Conservation (phyloP, 2,797 vertebrate species). For the Calcarius lapponicus region DNA sequence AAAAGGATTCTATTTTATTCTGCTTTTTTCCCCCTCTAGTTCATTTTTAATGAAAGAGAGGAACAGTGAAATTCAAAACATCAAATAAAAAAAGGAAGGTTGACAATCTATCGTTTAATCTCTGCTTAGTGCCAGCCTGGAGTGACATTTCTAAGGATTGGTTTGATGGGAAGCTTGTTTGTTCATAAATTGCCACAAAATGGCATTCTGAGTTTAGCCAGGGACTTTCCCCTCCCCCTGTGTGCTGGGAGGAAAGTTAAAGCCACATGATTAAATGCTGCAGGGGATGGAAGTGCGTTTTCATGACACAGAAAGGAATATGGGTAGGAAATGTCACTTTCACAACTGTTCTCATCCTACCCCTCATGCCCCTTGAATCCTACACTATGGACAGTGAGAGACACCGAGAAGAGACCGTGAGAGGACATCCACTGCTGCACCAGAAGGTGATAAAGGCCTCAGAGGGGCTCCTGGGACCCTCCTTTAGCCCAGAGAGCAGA, state of each 20-base stretch:
- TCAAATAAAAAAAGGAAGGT: conserved; percentile 69
- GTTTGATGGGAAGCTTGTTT: conserved; percentile 74
- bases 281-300: neutral
- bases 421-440: neutral
- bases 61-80: conserved; percentile 71
- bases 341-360: neutral
- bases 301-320: neutral
- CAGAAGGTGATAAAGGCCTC: neutral
- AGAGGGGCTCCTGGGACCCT: neutral
- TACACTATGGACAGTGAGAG: neutral
- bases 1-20: conserved; percentile 72
- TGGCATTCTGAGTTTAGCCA: conserved; percentile 66
- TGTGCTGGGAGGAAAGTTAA: neutral
- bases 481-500: neutral
- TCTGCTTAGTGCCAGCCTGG: conserved; percentile 66
- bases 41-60: conserved; percentile 78
- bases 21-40: conserved; percentile 28
- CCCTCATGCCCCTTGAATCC: neutral
- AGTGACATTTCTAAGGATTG: conserved; percentile 73
- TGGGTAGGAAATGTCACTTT: neutral
- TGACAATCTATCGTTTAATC: conserved; percentile 76
- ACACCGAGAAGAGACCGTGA: neutral
- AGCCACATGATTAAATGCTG: conserved; percentile 36
- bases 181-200: conserved; percentile 75
- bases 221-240: neutral